These are phyloP conservation scores for Hippoglossus hippoglossus DNA, from an alignment of 2,797 vertebrate species.

Conservation along the genomic window DNA sequence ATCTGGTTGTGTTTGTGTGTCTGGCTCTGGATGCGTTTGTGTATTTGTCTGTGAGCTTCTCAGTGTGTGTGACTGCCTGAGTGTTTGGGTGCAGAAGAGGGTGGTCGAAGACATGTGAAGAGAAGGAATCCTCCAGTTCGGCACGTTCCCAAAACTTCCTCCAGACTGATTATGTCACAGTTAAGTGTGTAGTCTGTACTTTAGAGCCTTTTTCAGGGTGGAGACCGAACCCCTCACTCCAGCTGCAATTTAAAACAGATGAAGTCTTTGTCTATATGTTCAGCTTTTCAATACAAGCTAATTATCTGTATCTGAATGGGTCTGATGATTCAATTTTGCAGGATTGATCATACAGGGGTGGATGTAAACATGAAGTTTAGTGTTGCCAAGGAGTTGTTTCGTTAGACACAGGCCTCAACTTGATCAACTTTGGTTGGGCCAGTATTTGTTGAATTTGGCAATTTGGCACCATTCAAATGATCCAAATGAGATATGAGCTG, in stretches of 20 bases:
- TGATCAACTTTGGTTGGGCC: background rate
- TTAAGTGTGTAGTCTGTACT: constrained; percentile 43
- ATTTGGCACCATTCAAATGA: background rate
- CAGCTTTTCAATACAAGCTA: too few relatives aligned
- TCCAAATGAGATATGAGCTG: background rate
- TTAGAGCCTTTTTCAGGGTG: constrained; percentile 1
- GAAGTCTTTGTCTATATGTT: too few relatives aligned
- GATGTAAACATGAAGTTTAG: too few relatives aligned
- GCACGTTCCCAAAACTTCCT: constrained; percentile 43
- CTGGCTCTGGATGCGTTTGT: constrained; percentile 42
- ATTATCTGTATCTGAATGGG: too few relatives aligned
- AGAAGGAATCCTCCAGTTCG: constrained; percentile 15
- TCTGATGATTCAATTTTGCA: too few relatives aligned
- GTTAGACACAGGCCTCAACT: too few relatives aligned
- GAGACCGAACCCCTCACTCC: background rate
- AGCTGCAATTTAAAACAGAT: too few relatives aligned
- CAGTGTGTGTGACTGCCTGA: background rate
- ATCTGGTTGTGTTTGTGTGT: constrained; percentile 35
- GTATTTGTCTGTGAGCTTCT: constrained; percentile 40
- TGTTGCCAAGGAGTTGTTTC: too few relatives aligned
- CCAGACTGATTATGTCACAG: constrained; percentile 40
- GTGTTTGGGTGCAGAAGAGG: background rate
- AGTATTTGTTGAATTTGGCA: background rate
- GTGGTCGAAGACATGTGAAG: constrained; percentile 22
- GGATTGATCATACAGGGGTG: too few relatives aligned